These are phyloP conservation scores for Brienomyrus longianalis DNA, from an alignment of 2,113 vertebrate species.

Conservation along the genomic window DNA sequence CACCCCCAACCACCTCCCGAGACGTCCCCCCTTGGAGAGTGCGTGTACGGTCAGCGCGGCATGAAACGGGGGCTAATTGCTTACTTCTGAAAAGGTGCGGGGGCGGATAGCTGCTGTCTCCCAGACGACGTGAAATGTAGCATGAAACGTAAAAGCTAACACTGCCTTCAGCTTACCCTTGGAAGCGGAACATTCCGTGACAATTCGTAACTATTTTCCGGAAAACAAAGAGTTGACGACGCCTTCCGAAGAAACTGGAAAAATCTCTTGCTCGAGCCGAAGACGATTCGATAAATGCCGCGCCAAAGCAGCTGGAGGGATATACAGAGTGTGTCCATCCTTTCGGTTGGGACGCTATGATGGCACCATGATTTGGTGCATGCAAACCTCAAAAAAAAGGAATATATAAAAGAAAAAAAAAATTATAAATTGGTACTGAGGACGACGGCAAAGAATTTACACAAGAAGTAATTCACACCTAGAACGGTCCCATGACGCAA, in stretches of 20 bases:
- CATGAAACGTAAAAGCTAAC: conserved; percentile 42
- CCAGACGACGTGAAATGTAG: conserved; percentile 43
- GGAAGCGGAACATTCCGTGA: neutral
- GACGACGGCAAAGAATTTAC: neutral
- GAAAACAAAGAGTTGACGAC: conserved; percentile 3
- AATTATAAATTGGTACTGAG: neutral
- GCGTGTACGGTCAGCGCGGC: conserved; percentile 24
- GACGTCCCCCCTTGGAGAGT: conserved; percentile 18
- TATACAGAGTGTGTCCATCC: neutral
- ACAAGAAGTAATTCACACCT: neutral
- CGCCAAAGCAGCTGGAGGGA: neutral
- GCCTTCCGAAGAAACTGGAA: neutral
- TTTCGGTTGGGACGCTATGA: neutral
- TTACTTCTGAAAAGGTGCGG: conserved; percentile 16
- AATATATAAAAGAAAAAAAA: neutral
- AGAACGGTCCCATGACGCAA: neutral
- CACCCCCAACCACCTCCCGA: neutral
- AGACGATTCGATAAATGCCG: neutral
- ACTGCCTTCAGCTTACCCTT: conserved; percentile 27
- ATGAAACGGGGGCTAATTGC: conserved; percentile 45
- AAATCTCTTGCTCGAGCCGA: neutral
- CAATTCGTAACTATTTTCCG: neutral
- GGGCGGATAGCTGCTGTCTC: conserved; percentile 38
- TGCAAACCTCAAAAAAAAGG: neutral
- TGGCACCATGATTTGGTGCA: neutral